Evolutionary conservation across 2,113 vertebrate genomes (phyloP).

Genomic region (Crocuta crocuta): DNA sequence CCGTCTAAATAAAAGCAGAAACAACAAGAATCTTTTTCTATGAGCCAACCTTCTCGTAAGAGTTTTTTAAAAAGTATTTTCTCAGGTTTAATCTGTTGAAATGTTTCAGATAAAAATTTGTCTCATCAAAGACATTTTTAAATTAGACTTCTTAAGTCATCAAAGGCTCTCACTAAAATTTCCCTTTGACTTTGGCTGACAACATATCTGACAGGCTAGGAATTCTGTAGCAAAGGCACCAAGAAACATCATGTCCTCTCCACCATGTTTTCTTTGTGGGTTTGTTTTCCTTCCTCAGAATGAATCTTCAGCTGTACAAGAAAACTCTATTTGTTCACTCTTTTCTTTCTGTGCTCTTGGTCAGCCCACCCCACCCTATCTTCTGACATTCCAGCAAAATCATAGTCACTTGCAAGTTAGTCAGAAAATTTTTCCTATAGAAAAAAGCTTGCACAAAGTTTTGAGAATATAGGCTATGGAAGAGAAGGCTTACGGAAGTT

Average conservation of each 20-base stretch:
- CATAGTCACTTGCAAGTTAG: neutral
- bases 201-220: neutral
- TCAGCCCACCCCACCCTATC: fast-evolving
- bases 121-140: neutral
- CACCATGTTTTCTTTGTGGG: neutral
- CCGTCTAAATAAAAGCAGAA: neutral
- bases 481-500: neutral
- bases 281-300: neutral
- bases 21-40: neutral
- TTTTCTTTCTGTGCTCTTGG: neutral
- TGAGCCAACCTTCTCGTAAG: neutral
- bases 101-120: neutral
- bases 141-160: neutral
- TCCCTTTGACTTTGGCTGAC: neutral
- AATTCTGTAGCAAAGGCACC: neutral
- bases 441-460: neutral
- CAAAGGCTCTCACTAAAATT: neutral
- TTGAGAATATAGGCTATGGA: neutral
- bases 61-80: neutral
- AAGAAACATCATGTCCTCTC: neutral
- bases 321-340: neutral
- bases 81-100: conserved; percentile 14
- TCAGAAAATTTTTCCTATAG: neutral
- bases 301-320: neutral
- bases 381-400: neutral